phyloP scores from a whole-genome alignment of 2,797 vertebrate genomes.

The Micropoecilia bifurca region DNA sequence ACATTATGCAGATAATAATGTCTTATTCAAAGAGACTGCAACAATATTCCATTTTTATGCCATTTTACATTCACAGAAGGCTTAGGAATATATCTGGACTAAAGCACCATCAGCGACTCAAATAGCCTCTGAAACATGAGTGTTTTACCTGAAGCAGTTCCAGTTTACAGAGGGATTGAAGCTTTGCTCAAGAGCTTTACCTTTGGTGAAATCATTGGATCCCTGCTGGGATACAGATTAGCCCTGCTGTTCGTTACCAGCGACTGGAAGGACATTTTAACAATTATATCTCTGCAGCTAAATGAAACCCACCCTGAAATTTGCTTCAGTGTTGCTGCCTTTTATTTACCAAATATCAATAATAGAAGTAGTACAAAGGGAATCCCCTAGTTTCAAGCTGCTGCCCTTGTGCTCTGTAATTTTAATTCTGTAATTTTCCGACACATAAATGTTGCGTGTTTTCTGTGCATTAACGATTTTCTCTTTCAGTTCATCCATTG shows the following conservation, averaged over 20 bases:
- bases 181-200: neutral
- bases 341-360: neutral
- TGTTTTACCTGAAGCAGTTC: neutral
- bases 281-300: neutral
- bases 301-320: slow-evolving; percentile 2
- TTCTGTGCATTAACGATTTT: slow-evolving; percentile 1
- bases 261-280: neutral
- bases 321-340: neutral
- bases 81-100: neutral
- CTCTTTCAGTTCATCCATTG: slow-evolving; percentile 19
- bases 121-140: neutral
- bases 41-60: neutral
- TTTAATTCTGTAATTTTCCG: neutral
- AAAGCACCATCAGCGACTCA: neutral
- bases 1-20: neutral
- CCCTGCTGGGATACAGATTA: slow-evolving; percentile 23
- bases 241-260: neutral
- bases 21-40: neutral
- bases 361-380: neutral
- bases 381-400: neutral
- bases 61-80: neutral
- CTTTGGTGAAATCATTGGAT: slow-evolving; percentile 1
- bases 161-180: neutral
- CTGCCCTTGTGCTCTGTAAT: neutral
- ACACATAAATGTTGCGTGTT: neutral